These are phyloP conservation scores for Chouioia cunea DNA, from an alignment of 2,888 invertebrate species.

Conservation along the genomic window DNA sequence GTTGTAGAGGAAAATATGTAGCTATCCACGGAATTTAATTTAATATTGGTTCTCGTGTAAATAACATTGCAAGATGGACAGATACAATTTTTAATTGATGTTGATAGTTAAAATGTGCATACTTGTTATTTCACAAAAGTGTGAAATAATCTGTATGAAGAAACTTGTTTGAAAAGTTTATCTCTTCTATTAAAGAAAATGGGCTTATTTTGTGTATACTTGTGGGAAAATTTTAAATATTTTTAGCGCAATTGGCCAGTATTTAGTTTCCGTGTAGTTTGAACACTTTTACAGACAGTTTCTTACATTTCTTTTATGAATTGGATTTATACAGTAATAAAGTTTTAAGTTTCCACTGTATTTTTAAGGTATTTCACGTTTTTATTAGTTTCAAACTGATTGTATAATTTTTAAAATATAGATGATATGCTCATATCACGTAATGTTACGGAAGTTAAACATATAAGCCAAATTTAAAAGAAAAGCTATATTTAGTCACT, in stretches of 20 bases:
- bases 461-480: constrained; percentile 8
- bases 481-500: constrained; percentile 11
- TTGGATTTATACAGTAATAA: too few species aligned
- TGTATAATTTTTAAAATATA: too few species aligned
- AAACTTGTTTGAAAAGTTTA: too few species aligned
- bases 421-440: background rate
- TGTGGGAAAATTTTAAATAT: background rate
- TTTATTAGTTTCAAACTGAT: too few species aligned
- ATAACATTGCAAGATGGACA: constrained; percentile 5
- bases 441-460: background rate
- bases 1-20: background rate
- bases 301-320: background rate
- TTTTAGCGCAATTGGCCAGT: background rate
- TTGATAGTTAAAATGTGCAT: background rate
- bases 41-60: constrained; percentile 24
- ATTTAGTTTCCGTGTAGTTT: too few species aligned
- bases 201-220: too few species aligned
- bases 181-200: too few species aligned
- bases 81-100: constrained; percentile 13
- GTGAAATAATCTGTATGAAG: too few species aligned
- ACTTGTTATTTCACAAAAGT: constrained; percentile 1
- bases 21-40: constrained; percentile 7
- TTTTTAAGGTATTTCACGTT: too few species aligned
- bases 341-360: too few species aligned
- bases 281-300: too few species aligned